Evolutionary conservation across 2,797 vertebrate genomes (phyloP).

Genomic region (Chaunax sp.): DNA sequence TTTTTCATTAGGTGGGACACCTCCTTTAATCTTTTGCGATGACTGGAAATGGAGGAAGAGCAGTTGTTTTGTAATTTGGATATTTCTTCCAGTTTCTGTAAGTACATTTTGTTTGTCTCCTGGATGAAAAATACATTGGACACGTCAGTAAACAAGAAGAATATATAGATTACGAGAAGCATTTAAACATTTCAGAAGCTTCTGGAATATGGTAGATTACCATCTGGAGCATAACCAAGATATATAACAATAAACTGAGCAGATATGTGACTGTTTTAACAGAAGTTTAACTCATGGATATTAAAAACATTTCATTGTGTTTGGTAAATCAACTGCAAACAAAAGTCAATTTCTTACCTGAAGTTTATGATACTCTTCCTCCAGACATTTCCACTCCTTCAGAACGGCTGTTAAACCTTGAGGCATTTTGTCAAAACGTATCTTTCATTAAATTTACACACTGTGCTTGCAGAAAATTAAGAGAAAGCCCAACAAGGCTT

Average conservation of each 20-base stretch:
- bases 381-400: constrained; percentile 88
- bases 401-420: constrained; percentile 69
- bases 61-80: constrained; percentile 90
- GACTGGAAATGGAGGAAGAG: constrained; percentile 84
- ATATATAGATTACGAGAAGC: background rate
- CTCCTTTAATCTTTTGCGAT: constrained; percentile 88
- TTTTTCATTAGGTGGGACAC: constrained; percentile 82
- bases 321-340: background rate
- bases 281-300: background rate
- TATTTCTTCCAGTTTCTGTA: constrained; percentile 91
- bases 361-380: constrained; percentile 87
- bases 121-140: constrained; percentile 56
- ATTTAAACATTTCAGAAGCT: background rate
- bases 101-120: constrained; percentile 92
- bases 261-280: background rate
- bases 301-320: background rate
- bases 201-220: background rate
- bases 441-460: background rate
- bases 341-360: constrained; percentile 84
- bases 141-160: background rate
- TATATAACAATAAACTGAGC: background rate
- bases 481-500: background rate
- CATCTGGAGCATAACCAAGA: background rate
- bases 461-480: background rate
- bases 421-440: constrained; percentile 62